Percentiles rank a stretch among this genome's conserved stretches.
These are phyloP conservation scores for Athalia cordata DNA, from an alignment of 2,888 invertebrate genomes.

Conservation along the genomic window DNA sequence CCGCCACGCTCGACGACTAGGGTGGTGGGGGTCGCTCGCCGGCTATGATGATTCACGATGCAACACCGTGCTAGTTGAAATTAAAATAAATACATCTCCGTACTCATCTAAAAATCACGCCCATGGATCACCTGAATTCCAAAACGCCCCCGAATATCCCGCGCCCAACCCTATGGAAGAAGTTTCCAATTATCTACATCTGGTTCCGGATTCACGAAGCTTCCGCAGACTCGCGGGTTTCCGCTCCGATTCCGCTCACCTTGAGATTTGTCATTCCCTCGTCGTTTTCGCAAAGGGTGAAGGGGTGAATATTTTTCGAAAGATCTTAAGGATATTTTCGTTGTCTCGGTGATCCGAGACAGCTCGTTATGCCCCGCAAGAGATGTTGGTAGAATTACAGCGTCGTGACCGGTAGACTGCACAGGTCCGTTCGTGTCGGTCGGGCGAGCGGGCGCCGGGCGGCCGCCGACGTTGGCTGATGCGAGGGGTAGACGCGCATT, in stretches of 20 bases:
- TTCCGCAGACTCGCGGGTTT: too few species aligned
- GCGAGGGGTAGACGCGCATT: slow-evolving; percentile 14
- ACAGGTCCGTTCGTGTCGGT: slow-evolving; percentile 18
- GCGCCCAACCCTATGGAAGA: too few species aligned
- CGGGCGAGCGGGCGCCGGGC: slow-evolving; percentile 23
- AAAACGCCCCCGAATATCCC: neutral
- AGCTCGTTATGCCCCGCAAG: slow-evolving; percentile 22
- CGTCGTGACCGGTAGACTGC: slow-evolving; percentile 36
- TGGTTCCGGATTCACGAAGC: too few species aligned
- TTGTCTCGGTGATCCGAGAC: slow-evolving; percentile 21
- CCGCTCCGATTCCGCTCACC: too few species aligned
- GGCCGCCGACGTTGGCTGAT: neutral
- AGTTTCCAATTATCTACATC: too few species aligned
- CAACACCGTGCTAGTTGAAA: slow-evolving; percentile 50
- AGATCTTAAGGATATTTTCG: neutral
- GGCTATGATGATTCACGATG: slow-evolving; percentile 68
- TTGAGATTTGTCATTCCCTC: too few species aligned
- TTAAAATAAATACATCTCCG: slow-evolving; percentile 38
- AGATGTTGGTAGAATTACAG: slow-evolving; percentile 23
- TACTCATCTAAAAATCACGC: slow-evolving; percentile 17
- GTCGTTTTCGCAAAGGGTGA: too few species aligned
- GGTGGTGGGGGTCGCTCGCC: slow-evolving; percentile 64
- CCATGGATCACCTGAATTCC: neutral
- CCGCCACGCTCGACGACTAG: slow-evolving; percentile 48
- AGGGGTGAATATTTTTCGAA: neutral